phyloP scores from a whole-genome alignment of 2,797 vertebrate genomes.

The Phataginus tricuspis region DNA sequence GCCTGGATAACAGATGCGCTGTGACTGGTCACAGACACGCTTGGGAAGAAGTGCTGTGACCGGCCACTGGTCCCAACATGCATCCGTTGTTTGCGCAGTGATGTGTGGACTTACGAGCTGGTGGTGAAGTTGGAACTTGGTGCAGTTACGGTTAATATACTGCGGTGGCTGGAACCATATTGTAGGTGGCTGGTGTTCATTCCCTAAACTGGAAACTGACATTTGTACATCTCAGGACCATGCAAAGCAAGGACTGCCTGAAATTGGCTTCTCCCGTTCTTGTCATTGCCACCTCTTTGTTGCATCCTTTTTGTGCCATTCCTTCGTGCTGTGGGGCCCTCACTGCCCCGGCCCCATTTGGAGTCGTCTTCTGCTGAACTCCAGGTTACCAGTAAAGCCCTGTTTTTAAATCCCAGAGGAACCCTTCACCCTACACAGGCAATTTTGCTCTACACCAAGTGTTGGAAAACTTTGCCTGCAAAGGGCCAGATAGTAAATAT shows the following conservation, averaged over 20 bases:
- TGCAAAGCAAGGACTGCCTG: fast-evolving
- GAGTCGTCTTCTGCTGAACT: background rate
- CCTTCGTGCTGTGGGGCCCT: background rate
- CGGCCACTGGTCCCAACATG: fast-evolving
- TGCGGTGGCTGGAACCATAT: fast-evolving
- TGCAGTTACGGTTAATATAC: fast-evolving
- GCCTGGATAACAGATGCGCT: background rate
- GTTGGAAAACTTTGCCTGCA: background rate
- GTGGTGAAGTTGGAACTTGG: fast-evolving
- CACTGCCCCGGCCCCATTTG: background rate
- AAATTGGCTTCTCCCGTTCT: no score
- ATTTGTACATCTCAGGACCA: fast-evolving
- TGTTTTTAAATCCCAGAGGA: background rate
- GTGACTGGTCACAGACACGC: fast-evolving
- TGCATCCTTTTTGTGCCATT: fast-evolving
- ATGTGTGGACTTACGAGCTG: background rate
- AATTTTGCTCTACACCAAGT: background rate
- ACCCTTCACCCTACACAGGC: background rate
- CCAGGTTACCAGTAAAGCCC: no score
- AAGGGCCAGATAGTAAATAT: no score
- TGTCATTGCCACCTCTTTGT: fast-evolving
- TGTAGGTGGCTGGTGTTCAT: fast-evolving
- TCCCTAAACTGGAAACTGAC: background rate
- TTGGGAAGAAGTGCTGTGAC: fast-evolving
- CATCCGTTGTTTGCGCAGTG: fast-evolving